Evolutionary conservation across 53 echinoderm and acorn worm species (phyloP).

Genomic region (Arbacia lixula): DNA sequence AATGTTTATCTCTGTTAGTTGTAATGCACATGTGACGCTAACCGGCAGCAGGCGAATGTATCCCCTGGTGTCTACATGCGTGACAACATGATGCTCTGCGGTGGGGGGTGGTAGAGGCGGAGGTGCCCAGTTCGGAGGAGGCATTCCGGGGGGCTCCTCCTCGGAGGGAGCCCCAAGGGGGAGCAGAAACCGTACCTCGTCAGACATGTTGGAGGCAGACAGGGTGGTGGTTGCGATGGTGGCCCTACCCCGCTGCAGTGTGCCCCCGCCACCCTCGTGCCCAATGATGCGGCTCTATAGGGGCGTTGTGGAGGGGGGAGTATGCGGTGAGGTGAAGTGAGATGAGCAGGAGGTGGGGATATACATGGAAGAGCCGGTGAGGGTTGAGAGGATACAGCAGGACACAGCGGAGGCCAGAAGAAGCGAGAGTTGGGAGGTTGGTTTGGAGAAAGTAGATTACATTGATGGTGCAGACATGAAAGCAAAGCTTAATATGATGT

Average conservation of each 20-base stretch:
- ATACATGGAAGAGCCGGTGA: no score
- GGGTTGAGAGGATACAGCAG: no score
- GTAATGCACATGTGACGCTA: no score
- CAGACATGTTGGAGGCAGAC: conserved; percentile 5
- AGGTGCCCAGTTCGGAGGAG: conserved; percentile 4
- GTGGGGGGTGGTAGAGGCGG: not conserved
- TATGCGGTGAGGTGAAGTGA: not conserved
- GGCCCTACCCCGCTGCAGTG: conserved; percentile 67
- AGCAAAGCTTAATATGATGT: no score
- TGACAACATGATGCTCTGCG: conserved; percentile 16
- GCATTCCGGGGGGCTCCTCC: conserved; percentile 44
- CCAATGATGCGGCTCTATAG: conserved; percentile 59
- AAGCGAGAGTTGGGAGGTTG: no score
- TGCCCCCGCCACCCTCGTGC: conserved; percentile 53
- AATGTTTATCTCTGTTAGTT: no score
- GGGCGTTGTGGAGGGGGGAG: not conserved
- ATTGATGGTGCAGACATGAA: no score
- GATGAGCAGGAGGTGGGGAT: no score
- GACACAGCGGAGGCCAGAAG: not conserved
- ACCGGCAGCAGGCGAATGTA: conserved; percentile 50
- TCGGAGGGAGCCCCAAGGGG: conserved; percentile 15
- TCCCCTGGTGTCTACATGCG: conserved; percentile 38
- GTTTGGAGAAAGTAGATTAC: no score
- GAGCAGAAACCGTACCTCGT: conserved; percentile 47
- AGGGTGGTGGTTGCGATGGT: conserved; percentile 71